A percentile compares a stretch with the other conserved stretches of the same genome.
Conservation (phyloP, 2,113 vertebrate genomes). For the Scatophagus argus region DNA sequence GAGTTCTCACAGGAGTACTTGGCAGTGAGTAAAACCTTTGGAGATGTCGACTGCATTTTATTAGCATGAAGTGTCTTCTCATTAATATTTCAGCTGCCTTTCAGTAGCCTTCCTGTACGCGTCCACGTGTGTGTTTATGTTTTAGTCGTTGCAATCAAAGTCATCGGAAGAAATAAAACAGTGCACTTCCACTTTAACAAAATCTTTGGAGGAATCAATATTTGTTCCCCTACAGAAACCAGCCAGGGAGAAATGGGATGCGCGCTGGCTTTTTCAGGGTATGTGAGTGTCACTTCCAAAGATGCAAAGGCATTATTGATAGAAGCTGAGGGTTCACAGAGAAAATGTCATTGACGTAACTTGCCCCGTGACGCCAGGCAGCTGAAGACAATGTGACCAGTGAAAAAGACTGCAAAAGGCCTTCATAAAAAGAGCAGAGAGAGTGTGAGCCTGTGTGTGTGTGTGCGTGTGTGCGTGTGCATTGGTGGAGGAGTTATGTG, state of each 20-base stretch:
- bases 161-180: not conserved
- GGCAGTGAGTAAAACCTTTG: conserved; percentile 10
- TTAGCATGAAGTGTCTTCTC: conserved; percentile 23
- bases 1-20: conserved; percentile 18
- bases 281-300: conserved; percentile 8
- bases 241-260: conserved; percentile 6
- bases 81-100: conserved; percentile 35
- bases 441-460: conserved; percentile 24
- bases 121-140: not conserved
- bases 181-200: not conserved
- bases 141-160: not conserved
- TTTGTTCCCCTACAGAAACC: not conserved
- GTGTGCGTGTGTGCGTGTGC: conserved; percentile 8
- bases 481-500: not conserved
- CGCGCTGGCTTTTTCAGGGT: not conserved
- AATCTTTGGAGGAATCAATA: conserved; percentile 23
- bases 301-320: conserved; percentile 71
- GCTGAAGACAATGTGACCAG: conserved; percentile 78
- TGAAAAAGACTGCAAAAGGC: conserved; percentile 59
- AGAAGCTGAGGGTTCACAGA: conserved; percentile 58
- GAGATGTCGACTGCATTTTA: conserved; percentile 38
- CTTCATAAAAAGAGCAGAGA: conserved; percentile 36
- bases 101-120: not conserved
- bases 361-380: conserved; percentile 67
- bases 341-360: conserved; percentile 77